These are phyloP conservation scores for Brachionus plicatilis DNA, from an alignment of 1,140 invertebrate genomes.

Conservation along the genomic window DNA sequence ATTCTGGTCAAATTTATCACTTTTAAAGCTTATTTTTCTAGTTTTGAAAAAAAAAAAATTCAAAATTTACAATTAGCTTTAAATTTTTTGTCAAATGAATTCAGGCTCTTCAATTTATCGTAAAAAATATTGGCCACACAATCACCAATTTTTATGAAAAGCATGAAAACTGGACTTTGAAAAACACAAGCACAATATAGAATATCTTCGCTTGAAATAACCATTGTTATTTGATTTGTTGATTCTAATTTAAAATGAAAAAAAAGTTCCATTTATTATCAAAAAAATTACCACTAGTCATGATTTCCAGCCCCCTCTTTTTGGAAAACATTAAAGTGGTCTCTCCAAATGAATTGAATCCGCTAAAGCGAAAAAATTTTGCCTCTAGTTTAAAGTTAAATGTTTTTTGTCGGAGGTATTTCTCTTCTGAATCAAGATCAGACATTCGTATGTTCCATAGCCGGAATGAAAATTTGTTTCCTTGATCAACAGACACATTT, in stretches of 20 bases:
- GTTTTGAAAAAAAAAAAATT: background rate
- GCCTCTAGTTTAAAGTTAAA: constrained; percentile 2
- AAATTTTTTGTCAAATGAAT: constrained; percentile 1
- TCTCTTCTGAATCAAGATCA: constrained; percentile 22
- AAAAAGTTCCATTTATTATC: background rate
- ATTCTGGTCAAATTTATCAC: constrained; percentile 18
- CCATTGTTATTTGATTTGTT: constrained; percentile 10
- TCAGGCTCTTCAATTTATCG: background rate
- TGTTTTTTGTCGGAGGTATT: background rate
- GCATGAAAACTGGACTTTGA: constrained; percentile 6
- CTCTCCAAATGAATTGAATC: background rate
- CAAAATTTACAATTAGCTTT: constrained; percentile 5
- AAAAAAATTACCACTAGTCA: background rate
- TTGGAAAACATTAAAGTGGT: background rate
- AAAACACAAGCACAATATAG: constrained; percentile 30
- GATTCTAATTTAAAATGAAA: background rate
- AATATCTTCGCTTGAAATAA: constrained; percentile 20
- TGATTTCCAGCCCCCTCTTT: constrained; percentile 9
- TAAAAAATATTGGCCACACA: constrained; percentile 8
- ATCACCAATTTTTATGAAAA: constrained; percentile 22
- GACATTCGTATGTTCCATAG: background rate
- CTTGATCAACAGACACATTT: background rate
- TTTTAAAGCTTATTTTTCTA: background rate
- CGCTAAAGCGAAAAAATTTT: constrained; percentile 29
- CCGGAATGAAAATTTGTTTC: background rate